Evolutionary conservation across 2,888 invertebrate species (phyloP), one percentile per base, ranked within the genome.

Genomic region (Melanostoma scalare): DNA sequence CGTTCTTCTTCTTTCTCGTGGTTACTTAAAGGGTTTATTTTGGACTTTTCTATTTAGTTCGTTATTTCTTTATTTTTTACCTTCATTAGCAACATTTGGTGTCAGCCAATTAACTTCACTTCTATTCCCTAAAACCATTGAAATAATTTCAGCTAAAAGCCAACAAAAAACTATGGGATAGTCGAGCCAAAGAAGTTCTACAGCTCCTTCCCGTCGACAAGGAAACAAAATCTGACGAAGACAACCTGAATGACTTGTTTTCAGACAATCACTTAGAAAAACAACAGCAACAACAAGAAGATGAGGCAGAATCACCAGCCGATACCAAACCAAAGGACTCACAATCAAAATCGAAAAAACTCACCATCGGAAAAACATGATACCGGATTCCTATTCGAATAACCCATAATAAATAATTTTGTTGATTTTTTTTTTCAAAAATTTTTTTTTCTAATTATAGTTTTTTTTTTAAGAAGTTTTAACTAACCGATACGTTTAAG

Each of bases 101-200:
- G 10, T 56, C 36, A 8, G 10, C 36, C 20, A 20, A 20, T 55
- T 35, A n/a, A 52, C 2, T 55, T 10, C 20, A 20, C 0, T 36
- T 20, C 36, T 55, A 35, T 20, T 10, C 8, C 35, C 8, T 1
- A 4, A 35, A 1, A 2, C 53, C 36, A 20, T 44, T 75, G 68
- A 42, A 35, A 9, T 53, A 20, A 33, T 69, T 65, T 67, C 85
- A 91, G 91, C 89, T 91, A 88, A 91, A 89, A 88, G 91, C 90
- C 72, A 91, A 91, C 88, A 89, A 90, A 86, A 88, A 89, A 80
- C 87, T 91, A 73, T 91, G 91, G 91, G 91, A 91, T 89, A 90
- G 88, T 89, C 91, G 91, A 85, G 91, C 91, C 10, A 90, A 91
- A 78, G 88, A 91, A 88, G 89, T 91, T 77, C 86, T 91, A 69